These are phyloP conservation scores for Aplochiton taeniatus DNA, from an alignment of 2,797 vertebrate genomes.

Conservation along the genomic window DNA sequence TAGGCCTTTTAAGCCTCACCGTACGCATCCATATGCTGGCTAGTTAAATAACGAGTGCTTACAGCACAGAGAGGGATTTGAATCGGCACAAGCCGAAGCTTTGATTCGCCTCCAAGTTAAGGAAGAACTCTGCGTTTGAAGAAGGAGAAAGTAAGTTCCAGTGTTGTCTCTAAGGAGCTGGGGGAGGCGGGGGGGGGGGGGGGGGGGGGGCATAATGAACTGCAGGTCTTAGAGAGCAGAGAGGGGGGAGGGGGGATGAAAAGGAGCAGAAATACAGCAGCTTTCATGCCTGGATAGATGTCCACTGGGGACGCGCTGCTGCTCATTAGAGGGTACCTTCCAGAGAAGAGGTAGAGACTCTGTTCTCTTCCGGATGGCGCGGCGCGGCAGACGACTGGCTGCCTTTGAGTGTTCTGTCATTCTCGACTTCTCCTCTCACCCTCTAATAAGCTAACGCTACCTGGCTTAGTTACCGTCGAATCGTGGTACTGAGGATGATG, in stretches of 20 bases:
- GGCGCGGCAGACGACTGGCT: not conserved
- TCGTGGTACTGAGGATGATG: too few species aligned
- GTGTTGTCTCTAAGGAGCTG: constrained; percentile 50
- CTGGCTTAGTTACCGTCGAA: not conserved
- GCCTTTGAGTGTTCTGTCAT: not conserved
- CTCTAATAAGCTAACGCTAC: constrained; percentile 28
- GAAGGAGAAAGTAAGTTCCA: constrained; percentile 31
- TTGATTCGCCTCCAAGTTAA: constrained; percentile 23
- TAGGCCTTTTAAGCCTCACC: too few species aligned
- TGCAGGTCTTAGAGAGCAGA: constrained; percentile 65
- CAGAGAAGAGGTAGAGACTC: constrained; percentile 16
- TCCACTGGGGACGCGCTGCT: constrained; percentile 62
- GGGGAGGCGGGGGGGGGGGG: constrained; percentile 57
- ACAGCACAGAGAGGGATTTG: too few species aligned
- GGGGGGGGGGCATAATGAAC: constrained; percentile 69
- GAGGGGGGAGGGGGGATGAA: constrained; percentile 63
- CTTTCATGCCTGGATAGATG: constrained; percentile 66
- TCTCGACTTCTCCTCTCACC: constrained; percentile 20
- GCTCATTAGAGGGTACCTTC: constrained; percentile 67
- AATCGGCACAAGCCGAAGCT: too few species aligned
- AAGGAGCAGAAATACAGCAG: constrained; percentile 69
- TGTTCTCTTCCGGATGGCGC: constrained; percentile 3
- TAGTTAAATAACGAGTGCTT: too few species aligned
- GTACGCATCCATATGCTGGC: too few species aligned
- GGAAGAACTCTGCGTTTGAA: constrained; percentile 45